Base-by-base conservation (phyloP, 1,140 invertebrate genomes). In the Meloidogyne hapla region DNA sequence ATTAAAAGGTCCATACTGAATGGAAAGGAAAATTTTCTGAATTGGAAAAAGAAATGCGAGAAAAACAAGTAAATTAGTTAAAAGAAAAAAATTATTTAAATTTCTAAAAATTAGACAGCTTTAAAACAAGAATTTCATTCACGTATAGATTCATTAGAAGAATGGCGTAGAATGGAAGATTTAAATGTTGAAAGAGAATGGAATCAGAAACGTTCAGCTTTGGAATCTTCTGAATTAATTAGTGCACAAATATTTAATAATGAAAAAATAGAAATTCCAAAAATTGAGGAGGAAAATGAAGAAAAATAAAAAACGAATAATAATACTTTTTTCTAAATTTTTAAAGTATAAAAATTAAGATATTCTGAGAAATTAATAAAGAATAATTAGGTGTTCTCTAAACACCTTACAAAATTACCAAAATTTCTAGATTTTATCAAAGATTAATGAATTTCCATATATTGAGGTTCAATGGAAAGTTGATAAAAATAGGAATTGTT, bases 11-110 rank as follows among this genome's bases (percentile, higher is more conserved):
- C 12, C 40, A 38, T 67, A 67, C 48, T 56, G 18, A 64, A 63
- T 73, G 71, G 71, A 73, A 21, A 33, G 10, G 23, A 25, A 23
- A 63, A 73, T 73, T 73, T 33, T 28, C 21, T 13, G 56, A 73
- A 23, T 61, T 73, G 71, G 71, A 73, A 64, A 73, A 73, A 64
- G 71, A 73, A 63, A 73, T 73, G 56, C 23, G 25, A 28, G 71
- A 63, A 64, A 73, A 33, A 73, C 38, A 23, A 64, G 71, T 73
- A 15, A 48, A 38, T 26, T 8, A 71, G 0, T 13, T 28, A 70
- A n/a, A 48, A 23, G 1, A 33, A 6, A 18, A 33, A 6, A n/a
- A 18, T 23, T 9, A 72, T n/a, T 28, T 12, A 62, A 61, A 15
- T 64, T 26, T 23, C 15, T 73, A 56, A 21, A 1, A 25, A 64